Evolutionary conservation across 37 sponge, comb jelly and placozoan genomes (phyloP), one percentile per base, ranked within the genome.

Genomic region (Chondrilla cf. caribensis): DNA sequence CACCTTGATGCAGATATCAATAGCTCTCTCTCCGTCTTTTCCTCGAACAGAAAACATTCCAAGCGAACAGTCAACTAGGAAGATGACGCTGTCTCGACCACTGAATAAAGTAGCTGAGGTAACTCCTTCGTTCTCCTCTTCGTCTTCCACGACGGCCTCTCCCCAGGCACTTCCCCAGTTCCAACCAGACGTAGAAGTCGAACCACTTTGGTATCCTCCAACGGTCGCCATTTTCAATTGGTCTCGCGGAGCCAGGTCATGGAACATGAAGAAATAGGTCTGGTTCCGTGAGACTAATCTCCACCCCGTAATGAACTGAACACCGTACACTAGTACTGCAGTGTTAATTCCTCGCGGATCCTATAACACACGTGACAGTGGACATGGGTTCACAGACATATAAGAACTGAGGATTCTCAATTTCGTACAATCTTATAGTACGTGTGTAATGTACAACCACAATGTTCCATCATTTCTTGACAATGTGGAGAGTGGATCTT

Each of bases 1-100:
- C 35, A 89, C 94, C 83, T 89, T 91, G 28, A 95, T 84, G 66
- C 88, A 88, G n/a, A 91, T 65, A 33, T 91, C 75, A 77, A 95
- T 86, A 33, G 93, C 85, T 26, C 41, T 77, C 21, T 89, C 90
- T 2, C 81, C 86, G 31, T 35, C 73, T n/a, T 38, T 80, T 11
- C 55, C 86, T 31, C 60, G 36, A 25, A 54, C 29, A 21, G 78
- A 37, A 57, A 95, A 89, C 96, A 95, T 95, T 39, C 58, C 58
- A 37, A 58, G 54, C 17, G 86, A 71, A 18, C 83, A 81, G 75
- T 95, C 96, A 0, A 95, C 72, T 15, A 95, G 80, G 7, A 95
- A 77, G 35, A 95, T 84, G 5, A 95, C 79, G 31, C 87, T 82
- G 62, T 95, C 96, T 42, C 89, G 86, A 17, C 67, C 76, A 39